Evolutionary conservation across 2,113 vertebrate species (phyloP).

Genomic region (Petaurus breviceps): DNA sequence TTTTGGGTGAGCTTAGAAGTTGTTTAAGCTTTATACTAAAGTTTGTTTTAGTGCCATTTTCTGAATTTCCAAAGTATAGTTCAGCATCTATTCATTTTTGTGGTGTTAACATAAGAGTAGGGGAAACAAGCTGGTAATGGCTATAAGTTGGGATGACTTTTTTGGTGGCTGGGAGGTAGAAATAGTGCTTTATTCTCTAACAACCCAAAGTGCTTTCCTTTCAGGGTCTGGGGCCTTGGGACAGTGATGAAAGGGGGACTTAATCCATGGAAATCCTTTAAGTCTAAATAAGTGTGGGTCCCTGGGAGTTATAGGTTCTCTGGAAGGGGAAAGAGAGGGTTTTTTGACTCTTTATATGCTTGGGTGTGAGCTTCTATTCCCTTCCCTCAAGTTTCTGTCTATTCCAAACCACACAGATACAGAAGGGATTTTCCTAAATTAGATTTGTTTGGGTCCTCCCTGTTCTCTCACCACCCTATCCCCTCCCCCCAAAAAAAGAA

Average conservation of each 20-base stretch:
- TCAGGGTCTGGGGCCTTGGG: rapidly evolving
- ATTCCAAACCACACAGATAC: neutral
- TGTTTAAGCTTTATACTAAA: neutral
- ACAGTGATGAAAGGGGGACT: neutral
- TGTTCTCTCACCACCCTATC: neutral
- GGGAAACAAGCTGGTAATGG: neutral
- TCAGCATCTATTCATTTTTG: neutral
- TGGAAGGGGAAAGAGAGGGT: neutral
- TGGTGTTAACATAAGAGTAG: neutral
- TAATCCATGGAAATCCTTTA: neutral
- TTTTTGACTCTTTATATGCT: neutral
- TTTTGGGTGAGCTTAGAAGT: neutral
- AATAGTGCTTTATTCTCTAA: neutral
- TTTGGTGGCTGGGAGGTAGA: neutral
- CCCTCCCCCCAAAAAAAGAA: neutral
- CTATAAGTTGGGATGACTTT: neutral
- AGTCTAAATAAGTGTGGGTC: neutral
- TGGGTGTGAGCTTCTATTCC: neutral
- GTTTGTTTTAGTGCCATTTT: neutral
- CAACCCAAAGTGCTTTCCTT: neutral
- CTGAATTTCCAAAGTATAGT: neutral
- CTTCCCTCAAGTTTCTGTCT: neutral
- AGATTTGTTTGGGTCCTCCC: neutral
- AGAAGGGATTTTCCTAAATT: neutral
- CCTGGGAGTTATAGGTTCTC: neutral